phyloP scores from a whole-genome alignment of 2,888 invertebrate genomes.

The Megalurothrips usitatus region DNA sequence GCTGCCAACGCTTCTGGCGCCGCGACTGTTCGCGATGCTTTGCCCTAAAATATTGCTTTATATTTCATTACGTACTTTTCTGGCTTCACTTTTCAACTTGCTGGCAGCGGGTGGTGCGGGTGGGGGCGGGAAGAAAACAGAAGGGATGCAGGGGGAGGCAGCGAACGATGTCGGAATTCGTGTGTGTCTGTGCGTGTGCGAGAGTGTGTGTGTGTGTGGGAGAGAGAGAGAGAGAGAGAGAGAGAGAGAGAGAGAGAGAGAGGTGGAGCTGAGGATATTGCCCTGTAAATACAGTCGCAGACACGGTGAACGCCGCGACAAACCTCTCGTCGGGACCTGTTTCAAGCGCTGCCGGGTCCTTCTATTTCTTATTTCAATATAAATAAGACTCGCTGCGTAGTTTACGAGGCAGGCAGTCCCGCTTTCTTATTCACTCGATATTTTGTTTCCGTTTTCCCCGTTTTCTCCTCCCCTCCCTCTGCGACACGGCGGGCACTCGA shows the following conservation, averaged over 20 bases:
- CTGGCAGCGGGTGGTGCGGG: neutral
- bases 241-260: neutral
- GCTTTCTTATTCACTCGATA: neutral
- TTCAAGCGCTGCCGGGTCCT: no score
- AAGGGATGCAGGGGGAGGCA: neutral
- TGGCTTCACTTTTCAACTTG: constrained; percentile 19
- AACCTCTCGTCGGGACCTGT: neutral
- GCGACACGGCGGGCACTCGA: neutral
- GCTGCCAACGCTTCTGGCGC: constrained; percentile 2
- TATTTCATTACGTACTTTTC: constrained; percentile 19
- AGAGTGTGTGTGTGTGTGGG: no score
- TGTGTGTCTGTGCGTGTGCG: neutral
- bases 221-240: neutral
- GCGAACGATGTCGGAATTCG: neutral
- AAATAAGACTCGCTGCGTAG: neutral
- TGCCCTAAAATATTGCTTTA: constrained; percentile 18
- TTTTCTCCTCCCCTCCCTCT: neutral
- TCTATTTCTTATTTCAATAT: neutral
- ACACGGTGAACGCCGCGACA: neutral
- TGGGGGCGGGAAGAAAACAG: no score
- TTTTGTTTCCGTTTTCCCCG: neutral
- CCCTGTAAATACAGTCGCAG: neutral
- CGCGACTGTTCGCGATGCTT: constrained; percentile 18
- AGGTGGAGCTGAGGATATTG: neutral
- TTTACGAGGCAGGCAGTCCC: neutral